phyloP scores from a whole-genome alignment of 2,113 vertebrate species.

The Aleadryas rufinucha region DNA sequence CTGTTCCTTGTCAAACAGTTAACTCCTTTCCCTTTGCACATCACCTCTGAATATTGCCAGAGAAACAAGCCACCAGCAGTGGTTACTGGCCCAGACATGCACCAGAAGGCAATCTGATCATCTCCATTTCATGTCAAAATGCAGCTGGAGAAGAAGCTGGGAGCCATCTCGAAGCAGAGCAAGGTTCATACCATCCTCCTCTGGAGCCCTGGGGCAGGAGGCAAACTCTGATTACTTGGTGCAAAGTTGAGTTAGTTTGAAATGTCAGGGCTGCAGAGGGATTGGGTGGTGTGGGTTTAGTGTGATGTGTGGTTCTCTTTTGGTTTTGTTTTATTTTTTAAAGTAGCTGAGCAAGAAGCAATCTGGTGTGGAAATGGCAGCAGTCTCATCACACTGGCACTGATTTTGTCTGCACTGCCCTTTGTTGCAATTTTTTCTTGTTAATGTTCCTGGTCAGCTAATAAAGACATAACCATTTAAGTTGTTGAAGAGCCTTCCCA shows the following conservation, averaged over 20 bases:
- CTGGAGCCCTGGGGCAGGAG: background rate
- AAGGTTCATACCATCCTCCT: background rate
- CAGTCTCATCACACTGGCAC: background rate
- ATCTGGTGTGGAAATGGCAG: background rate
- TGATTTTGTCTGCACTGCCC: background rate
- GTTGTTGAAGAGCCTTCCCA: background rate
- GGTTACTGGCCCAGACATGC: background rate
- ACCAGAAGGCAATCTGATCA: conserved; percentile 21
- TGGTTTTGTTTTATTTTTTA: background rate
- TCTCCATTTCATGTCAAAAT: background rate
- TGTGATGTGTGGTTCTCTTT: background rate
- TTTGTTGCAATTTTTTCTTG: background rate
- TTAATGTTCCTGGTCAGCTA: background rate
- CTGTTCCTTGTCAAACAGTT: background rate
- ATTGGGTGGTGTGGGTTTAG: background rate
- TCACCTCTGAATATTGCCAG: background rate
- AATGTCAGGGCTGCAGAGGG: background rate
- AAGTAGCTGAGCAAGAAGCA: background rate
- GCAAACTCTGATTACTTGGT: background rate
- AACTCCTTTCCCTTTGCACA: background rate
- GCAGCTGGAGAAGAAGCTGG: background rate
- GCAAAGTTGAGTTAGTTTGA: background rate
- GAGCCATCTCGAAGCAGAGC: background rate
- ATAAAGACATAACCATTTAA: background rate
- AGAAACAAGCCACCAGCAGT: background rate